Percentiles rank a stretch among this genome's conserved stretches.
phyloP scores from a whole-genome alignment of 2,888 invertebrate species.

The Philhelius pedissequus region DNA sequence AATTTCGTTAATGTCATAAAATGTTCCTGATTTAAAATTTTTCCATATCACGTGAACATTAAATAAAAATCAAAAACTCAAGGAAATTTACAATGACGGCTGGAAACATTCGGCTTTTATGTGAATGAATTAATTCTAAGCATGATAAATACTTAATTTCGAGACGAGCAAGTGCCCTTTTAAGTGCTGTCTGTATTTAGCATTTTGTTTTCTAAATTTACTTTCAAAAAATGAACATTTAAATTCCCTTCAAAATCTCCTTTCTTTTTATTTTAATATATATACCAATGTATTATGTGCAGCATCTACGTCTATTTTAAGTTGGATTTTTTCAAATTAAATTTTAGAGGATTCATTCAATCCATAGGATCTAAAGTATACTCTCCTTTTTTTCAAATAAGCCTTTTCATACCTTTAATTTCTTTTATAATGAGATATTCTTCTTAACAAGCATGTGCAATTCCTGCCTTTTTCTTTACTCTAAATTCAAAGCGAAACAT shows the following conservation, averaged over 20 bases:
- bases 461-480: neutral
- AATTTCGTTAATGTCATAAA: neutral
- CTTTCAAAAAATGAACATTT: neutral
- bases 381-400: neutral
- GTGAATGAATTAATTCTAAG: conserved; percentile 1
- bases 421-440: conserved; percentile 2
- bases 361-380: neutral
- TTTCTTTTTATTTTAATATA: neutral
- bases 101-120: neutral
- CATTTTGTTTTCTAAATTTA: neutral
- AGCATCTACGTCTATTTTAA: no score
- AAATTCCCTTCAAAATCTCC: neutral
- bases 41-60: neutral
- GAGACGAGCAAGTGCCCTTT: neutral
- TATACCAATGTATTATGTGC: neutral
- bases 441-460: neutral
- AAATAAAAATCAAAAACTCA: neutral
- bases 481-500: conserved; percentile 25
- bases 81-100: neutral
- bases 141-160: conserved; percentile 7
- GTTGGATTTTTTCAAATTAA: neutral
- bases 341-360: neutral
- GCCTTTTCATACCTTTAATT: neutral
- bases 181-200: neutral
- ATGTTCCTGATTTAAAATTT: neutral